Percentiles rank a stretch among this genome's conserved stretches.
Evolutionary conservation across 2,888 invertebrate genomes (phyloP).

Genomic region (Caenorhabditis sp.): DNA sequence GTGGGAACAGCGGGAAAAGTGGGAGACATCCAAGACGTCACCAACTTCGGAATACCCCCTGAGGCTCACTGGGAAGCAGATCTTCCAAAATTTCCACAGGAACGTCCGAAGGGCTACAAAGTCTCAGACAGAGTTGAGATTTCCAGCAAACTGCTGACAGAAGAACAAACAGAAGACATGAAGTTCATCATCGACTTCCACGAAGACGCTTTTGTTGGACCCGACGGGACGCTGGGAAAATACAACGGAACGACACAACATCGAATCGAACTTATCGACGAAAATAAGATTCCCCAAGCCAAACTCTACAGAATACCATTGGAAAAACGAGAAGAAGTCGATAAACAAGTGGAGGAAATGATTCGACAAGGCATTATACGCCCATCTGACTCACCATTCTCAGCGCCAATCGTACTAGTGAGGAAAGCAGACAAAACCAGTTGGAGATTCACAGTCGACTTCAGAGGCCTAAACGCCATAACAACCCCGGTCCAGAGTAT

Average conservation of each 20-base stretch:
- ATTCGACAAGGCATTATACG: conserved; percentile 12
- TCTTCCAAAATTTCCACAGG: conserved; percentile 1
- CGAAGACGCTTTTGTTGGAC: conserved; percentile 43
- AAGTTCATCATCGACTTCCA: conserved; percentile 9
- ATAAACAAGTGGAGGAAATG: conserved; percentile 27
- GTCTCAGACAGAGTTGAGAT: conserved; percentile 20
- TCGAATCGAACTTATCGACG: neutral
- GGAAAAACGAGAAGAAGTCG: conserved; percentile 26
- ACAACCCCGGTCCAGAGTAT: conserved; percentile 37
- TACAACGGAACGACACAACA: conserved; percentile 10
- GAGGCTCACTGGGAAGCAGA: conserved; percentile 22
- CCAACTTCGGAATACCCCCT: too few relatives aligned
- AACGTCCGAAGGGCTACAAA: conserved; percentile 1
- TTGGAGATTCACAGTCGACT: conserved; percentile 61
- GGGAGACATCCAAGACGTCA: too few relatives aligned
- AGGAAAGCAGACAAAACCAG: conserved; percentile 33
- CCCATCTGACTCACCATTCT: conserved; percentile 17
- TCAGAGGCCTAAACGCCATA: conserved; percentile 45
- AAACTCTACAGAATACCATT: conserved; percentile 28
- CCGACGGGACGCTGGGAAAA: conserved; percentile 48
- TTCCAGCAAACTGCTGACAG: neutral
- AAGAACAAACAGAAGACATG: conserved; percentile 17
- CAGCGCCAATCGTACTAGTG: conserved; percentile 57
- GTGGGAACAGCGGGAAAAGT: too few relatives aligned
- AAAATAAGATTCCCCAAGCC: conserved; percentile 14